A percentile compares a stretch with the other conserved stretches of the same genome.
phyloP scores from a whole-genome alignment of 1,140 invertebrate genomes.

The Drosophila ironensis region DNA sequence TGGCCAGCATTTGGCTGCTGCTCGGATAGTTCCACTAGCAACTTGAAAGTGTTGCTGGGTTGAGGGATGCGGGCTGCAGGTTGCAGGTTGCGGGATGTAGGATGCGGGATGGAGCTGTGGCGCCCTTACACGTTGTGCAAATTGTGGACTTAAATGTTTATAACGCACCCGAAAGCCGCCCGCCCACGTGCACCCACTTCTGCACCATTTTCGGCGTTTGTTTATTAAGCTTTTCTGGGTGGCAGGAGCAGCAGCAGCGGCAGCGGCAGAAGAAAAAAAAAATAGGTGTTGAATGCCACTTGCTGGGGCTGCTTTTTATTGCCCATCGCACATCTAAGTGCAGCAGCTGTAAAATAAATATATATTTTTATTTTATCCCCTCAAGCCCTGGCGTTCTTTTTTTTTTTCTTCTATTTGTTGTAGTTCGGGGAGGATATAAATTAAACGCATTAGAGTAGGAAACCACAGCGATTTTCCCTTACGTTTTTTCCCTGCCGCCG shows the following conservation, averaged over 20 bases:
- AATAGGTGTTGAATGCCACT: slow-evolving; percentile 78
- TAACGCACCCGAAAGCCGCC: slow-evolving; percentile 44
- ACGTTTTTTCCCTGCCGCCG: slow-evolving; percentile 11
- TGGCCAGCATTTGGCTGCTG: slow-evolving; percentile 59
- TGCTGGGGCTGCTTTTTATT: slow-evolving; percentile 75
- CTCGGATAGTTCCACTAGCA: slow-evolving; percentile 29
- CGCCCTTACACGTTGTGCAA: slow-evolving; percentile 64
- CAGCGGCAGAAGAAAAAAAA: slow-evolving; percentile 16
- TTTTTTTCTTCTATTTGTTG: slow-evolving; percentile 60
- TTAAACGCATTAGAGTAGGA: slow-evolving; percentile 79
- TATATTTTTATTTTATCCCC: slow-evolving; percentile 71
- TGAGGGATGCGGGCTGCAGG: too few species aligned
- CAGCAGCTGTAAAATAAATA: slow-evolving; percentile 79
- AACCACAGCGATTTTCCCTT: slow-evolving; percentile 68
- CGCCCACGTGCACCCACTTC: slow-evolving; percentile 1
- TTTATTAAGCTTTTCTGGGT: slow-evolving; percentile 75
- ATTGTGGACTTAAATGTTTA: slow-evolving; percentile 80
- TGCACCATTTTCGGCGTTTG: slow-evolving; percentile 64
- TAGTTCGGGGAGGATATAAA: slow-evolving; percentile 64
- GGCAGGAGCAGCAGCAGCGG: too few species aligned
- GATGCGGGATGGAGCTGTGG: slow-evolving; percentile 18
- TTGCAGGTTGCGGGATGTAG: too few species aligned
- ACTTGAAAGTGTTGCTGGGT: not conserved
- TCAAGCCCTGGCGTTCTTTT: slow-evolving; percentile 9
- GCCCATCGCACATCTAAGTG: slow-evolving; percentile 71